These are phyloP conservation scores for Galaxias olidus DNA, from an alignment of 2,797 vertebrate species.

Conservation along the genomic window DNA sequence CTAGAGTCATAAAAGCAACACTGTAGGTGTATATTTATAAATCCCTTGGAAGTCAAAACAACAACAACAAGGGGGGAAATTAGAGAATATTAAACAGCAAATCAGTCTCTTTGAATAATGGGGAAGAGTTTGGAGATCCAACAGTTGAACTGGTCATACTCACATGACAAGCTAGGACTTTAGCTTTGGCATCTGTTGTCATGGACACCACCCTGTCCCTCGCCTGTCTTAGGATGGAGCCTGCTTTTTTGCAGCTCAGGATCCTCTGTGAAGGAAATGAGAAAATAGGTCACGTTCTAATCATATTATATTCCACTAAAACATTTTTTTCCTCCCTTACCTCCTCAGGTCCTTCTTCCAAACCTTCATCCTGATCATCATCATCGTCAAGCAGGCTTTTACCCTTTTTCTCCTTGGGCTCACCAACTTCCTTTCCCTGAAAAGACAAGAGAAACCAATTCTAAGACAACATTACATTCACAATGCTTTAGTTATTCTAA, in stretches of 20 bases:
- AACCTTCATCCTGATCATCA: conserved; percentile 47
- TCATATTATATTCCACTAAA: not conserved
- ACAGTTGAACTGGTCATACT: conserved; percentile 59
- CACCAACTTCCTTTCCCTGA: conserved; percentile 81
- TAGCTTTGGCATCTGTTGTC: conserved; percentile 76
- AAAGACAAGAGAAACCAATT: not conserved
- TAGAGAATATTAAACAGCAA: too few relatives aligned
- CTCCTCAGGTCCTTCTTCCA: conserved; percentile 73
- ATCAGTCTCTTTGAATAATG: too few relatives aligned
- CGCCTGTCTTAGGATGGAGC: conserved; percentile 90
- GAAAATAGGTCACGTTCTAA: not conserved
- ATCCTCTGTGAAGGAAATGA: conserved; percentile 73
- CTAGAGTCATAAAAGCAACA: too few relatives aligned
- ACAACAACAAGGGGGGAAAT: too few relatives aligned
- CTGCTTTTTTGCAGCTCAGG: conserved; percentile 84
- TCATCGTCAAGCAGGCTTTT: conserved; percentile 66
- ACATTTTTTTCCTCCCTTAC: conserved; percentile 51
- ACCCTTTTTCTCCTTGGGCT: conserved; percentile 84
- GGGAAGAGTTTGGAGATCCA: too few relatives aligned
- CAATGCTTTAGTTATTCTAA: not conserved
- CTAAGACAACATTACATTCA: not conserved
- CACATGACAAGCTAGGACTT: conserved; percentile 91
- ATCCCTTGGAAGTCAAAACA: too few relatives aligned
- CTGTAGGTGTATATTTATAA: too few relatives aligned
- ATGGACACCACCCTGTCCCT: conserved; percentile 88